Base-by-base conservation (phyloP, 2,797 vertebrate species). In the Pseudopleuronectes americanus region DNA sequence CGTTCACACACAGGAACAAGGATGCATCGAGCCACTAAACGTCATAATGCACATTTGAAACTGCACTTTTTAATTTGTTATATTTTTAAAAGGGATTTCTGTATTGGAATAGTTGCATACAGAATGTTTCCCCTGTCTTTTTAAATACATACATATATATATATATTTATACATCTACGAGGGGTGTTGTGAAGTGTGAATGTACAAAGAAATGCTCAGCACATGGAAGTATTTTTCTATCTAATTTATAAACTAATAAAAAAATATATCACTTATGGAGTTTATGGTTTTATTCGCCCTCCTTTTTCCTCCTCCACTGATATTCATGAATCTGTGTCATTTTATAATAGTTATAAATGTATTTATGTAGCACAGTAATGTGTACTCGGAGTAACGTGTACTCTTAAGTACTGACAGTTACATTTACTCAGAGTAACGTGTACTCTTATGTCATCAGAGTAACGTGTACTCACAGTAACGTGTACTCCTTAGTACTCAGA, bases 161-260 rank as follows among this genome's bases (percentile, higher is more conserved):
- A n/a, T 65, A 14, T 51, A 10, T 54, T 13, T 14, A 2, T 61
- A 59, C 26, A 21, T 74, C 5, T 74, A 24, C 57, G 23, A 59
- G n/a, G 16, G 17, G 17, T 52, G 43, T 45, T 45, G 43, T 45
- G 43, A 45, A 31, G 28, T 69, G 65, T 79, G 57, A 76, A 71
- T 69, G 61, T n/a, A 77, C 57, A 16, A 57, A 57, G 0, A 59
- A 0, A 2, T 65, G 41, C 56, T 66, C 21, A 38, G 1, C 31
- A 10, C 8, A 66, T 23, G 56, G 31, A 82, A 67, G 70, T 88
- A 77, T 83, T 86, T 87, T 87, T 85, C 9, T 80, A 87, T 74
- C 69, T 1, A 88, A 88, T 92, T 90, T 90, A 89, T 88, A 73
- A 79, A 73, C 13, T 52, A 71, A 81, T 68, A 63, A 48, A 71